Evolutionary conservation across 2,888 invertebrate genomes (phyloP).

Genomic region (Meiosimyza decipiens): DNA sequence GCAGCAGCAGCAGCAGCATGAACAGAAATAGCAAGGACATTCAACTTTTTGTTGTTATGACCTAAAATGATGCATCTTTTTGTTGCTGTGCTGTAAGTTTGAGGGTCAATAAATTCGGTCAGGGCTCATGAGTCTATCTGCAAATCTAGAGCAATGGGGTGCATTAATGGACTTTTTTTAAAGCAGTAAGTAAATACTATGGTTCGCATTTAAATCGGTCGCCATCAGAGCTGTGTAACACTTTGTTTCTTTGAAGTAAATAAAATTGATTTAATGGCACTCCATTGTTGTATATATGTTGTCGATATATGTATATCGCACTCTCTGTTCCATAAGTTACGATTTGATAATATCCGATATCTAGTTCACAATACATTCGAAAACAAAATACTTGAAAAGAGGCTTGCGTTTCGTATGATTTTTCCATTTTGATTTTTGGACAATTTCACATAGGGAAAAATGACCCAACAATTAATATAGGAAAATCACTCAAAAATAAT

Average conservation of each 20-base stretch:
- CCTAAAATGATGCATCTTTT: not conserved
- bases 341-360: too few relatives aligned
- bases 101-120: conserved; percentile 29
- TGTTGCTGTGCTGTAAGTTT: conserved; percentile 1
- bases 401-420: too few relatives aligned
- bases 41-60: conserved; percentile 45
- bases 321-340: too few relatives aligned
- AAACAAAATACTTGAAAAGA: too few relatives aligned
- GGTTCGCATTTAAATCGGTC: conserved; percentile 9
- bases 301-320: too few relatives aligned
- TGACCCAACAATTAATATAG: not conserved
- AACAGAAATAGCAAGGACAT: conserved; percentile 47
- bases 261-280: too few relatives aligned
- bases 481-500: not conserved
- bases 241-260: too few relatives aligned
- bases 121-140: not conserved
- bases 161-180: conserved; percentile 24
- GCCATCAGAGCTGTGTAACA: not conserved
- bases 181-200: conserved; percentile 24
- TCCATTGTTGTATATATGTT: too few relatives aligned
- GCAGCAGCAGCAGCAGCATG: conserved; percentile 28
- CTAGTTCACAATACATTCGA: too few relatives aligned
- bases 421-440: too few relatives aligned
- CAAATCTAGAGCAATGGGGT: conserved; percentile 48
- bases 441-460: too few relatives aligned